Conservation (phyloP, 2,797 vertebrate species). For the Phaenicophaeus curvirostris region DNA sequence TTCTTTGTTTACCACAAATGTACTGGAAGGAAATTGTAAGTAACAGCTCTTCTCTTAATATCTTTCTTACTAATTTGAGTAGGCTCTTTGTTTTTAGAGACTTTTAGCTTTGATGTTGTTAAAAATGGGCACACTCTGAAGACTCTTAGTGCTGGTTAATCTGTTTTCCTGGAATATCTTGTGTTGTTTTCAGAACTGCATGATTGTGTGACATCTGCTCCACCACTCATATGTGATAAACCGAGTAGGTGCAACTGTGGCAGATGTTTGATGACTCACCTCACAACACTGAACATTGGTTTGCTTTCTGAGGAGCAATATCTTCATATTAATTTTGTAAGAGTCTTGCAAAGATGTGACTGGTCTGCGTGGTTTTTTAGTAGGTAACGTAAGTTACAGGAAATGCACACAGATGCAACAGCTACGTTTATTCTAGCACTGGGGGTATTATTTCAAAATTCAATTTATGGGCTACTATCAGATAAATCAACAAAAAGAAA, state of each 20-base stretch:
- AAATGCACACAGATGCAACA: conserved; percentile 21
- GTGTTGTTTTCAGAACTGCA: conserved; percentile 72
- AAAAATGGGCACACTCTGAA: not conserved
- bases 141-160: conserved; percentile 22
- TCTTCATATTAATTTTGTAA: conserved; percentile 75
- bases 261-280: conserved; percentile 77
- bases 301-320: conserved; percentile 75
- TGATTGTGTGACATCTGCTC: conserved; percentile 77
- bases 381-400: conserved; percentile 37
- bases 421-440: not conserved
- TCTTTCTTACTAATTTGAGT: not conserved
- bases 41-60: not conserved
- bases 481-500: not conserved
- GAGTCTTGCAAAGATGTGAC: conserved; percentile 65
- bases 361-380: conserved; percentile 49
- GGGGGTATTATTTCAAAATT: not conserved
- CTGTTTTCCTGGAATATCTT: conserved; percentile 71
- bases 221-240: conserved; percentile 73
- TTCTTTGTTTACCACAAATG: conserved; percentile 1
- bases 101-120: conserved; percentile 19
- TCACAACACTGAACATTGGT: conserved; percentile 60
- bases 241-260: conserved; percentile 64
- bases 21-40: not conserved
- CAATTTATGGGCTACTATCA: not conserved
- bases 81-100: not conserved